Conservation (phyloP, 2,888 invertebrate species). For the Drosophila kambysellisi region DNA sequence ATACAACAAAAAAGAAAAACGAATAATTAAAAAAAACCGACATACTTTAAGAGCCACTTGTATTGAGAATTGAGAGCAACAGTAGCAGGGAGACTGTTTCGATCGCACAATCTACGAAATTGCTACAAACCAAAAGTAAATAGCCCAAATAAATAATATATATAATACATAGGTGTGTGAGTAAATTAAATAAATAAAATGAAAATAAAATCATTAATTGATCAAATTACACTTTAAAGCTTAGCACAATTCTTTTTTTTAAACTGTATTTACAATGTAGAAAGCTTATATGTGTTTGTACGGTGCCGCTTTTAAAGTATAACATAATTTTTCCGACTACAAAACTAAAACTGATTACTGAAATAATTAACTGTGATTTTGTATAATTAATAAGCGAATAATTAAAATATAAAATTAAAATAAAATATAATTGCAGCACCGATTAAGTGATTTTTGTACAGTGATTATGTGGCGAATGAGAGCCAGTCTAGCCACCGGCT, state of each 20-base stretch:
- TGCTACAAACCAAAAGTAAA: background rate
- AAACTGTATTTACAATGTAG: background rate
- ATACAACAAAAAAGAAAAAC: background rate
- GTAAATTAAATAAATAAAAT: background rate
- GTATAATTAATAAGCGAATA: too few relatives aligned
- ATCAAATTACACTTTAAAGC: background rate
- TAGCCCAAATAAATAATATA: background rate
- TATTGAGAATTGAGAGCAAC: background rate
- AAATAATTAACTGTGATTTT: too few relatives aligned
- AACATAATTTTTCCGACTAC: too few relatives aligned
- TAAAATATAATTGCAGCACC: background rate
- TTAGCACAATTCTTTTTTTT: too few relatives aligned
- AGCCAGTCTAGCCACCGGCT: background rate
- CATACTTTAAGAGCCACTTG: background rate
- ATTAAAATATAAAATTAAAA: too few relatives aligned
- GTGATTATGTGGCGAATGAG: slow-evolving; percentile 18
- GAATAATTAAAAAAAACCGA: background rate
- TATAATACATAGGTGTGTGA: background rate
- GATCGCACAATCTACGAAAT: slow-evolving; percentile 21
- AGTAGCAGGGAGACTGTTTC: background rate
- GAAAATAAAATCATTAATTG: background rate
- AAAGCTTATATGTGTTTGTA: background rate
- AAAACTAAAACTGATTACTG: too few relatives aligned
- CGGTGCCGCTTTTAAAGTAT: too few relatives aligned
- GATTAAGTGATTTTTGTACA: background rate